phyloP scores from a whole-genome alignment of 2,113 vertebrate species.

The Semicossyphus pulcher region DNA sequence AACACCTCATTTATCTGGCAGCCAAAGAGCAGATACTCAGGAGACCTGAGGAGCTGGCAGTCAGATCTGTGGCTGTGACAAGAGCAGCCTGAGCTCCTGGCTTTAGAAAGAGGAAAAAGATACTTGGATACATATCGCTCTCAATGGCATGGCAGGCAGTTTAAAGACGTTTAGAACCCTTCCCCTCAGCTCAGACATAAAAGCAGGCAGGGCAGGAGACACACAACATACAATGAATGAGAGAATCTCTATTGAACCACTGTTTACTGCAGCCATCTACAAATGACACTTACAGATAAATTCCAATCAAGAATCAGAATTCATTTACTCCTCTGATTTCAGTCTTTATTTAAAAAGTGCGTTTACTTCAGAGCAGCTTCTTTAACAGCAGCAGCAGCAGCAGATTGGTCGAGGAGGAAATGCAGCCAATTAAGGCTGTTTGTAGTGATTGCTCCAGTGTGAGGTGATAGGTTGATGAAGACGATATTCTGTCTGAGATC shows the following conservation, averaged over 20 bases:
- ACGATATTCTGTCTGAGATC: conserved; percentile 38
- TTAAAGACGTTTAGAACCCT: too few relatives aligned
- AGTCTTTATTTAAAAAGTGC: conserved; percentile 15
- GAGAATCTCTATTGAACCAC: neutral
- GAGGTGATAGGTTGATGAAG: conserved; percentile 34
- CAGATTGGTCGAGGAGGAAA: conserved; percentile 23
- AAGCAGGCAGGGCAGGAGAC: conserved; percentile 3
- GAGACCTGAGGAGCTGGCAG: conserved; percentile 32
- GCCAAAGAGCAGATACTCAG: conserved; percentile 68
- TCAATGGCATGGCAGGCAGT: too few relatives aligned
- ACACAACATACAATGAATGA: neutral
- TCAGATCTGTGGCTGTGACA: conserved; percentile 28
- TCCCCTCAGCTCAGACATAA: neutral
- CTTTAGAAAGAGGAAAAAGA: conserved; percentile 31
- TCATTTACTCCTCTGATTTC: conserved; percentile 51
- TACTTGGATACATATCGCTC: too few relatives aligned
- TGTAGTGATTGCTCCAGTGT: conserved; percentile 62
- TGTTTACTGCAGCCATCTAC: conserved; percentile 6
- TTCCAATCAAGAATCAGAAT: conserved; percentile 19
- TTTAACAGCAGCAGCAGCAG: conserved; percentile 17
- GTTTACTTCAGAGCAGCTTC: conserved; percentile 42
- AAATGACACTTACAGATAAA: conserved; percentile 16
- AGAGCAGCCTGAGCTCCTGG: conserved; percentile 46
- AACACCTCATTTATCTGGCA: conserved; percentile 78
- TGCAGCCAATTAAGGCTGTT: conserved; percentile 62